Evolutionary conservation across 2,113 vertebrate genomes (phyloP).

Genomic region (Ptilonorhynchus violaceus): DNA sequence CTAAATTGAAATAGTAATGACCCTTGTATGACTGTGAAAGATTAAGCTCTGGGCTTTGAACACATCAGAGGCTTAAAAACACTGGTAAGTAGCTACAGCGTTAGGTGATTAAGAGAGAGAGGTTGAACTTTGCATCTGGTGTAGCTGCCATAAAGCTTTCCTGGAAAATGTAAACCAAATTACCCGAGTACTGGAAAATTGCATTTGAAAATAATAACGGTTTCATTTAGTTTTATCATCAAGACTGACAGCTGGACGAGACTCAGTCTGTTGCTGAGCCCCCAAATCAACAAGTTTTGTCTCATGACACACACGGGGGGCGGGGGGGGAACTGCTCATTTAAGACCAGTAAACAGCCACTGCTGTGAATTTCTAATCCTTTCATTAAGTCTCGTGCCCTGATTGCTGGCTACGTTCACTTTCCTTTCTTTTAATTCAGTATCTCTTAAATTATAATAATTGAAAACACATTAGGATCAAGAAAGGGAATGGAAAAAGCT

Average conservation of each 20-base stretch:
- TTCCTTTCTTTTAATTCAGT: constrained; percentile 49
- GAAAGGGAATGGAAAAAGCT: constrained; percentile 16
- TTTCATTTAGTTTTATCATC: constrained; percentile 8
- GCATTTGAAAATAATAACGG: background rate
- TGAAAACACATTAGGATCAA: constrained; percentile 54
- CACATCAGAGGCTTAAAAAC: background rate
- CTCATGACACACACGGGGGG: background rate
- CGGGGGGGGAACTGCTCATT: constrained; percentile 17
- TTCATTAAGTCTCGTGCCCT: background rate
- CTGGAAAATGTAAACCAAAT: constrained; percentile 51
- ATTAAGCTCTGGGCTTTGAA: background rate
- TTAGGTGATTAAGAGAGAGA: background rate
- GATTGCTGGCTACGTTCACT: background rate
- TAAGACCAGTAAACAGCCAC: constrained; percentile 8
- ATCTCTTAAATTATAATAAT: constrained; percentile 62
- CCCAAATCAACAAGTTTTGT: constrained; percentile 47
- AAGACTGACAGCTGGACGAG: constrained; percentile 32
- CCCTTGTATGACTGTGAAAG: background rate
- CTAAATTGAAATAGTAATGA: constrained; percentile 5
- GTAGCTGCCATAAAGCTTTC: constrained; percentile 1
- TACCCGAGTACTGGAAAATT: constrained; percentile 1
- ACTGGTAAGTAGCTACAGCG: background rate
- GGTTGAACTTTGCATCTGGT: constrained; percentile 9
- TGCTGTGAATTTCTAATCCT: constrained; percentile 26
- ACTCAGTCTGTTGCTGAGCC: background rate